Conservation (phyloP, 2,797 vertebrate species). For the Trichosurus vulpecula region DNA sequence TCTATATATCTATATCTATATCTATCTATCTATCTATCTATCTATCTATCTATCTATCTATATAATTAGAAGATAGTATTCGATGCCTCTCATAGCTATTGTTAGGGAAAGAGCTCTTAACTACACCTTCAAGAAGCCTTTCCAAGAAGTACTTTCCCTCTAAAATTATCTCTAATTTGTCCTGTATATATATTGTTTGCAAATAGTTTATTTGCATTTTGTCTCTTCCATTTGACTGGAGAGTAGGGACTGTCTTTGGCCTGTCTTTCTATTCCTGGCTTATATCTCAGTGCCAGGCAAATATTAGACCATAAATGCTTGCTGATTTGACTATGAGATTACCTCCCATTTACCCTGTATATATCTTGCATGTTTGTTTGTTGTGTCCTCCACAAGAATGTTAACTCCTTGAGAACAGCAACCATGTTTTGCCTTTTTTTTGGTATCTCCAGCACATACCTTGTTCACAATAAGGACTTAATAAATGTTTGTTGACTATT, state of each 20-base stretch:
- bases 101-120: not conserved
- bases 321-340: not conserved
- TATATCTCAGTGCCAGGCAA: not conserved
- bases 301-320: not conserved
- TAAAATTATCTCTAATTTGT: not conserved
- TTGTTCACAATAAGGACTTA: not conserved
- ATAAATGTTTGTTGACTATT: not conserved
- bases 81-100: not conserved
- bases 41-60: no score
- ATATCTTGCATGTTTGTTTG: not conserved
- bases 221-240: not conserved
- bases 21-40: no score
- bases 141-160: not conserved
- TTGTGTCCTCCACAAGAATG: not conserved
- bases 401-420: not conserved
- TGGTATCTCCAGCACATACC: not conserved
- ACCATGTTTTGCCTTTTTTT: not conserved
- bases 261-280: not conserved
- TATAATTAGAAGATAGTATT: not conserved
- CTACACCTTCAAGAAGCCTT: not conserved
- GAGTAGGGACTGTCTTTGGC: not conserved
- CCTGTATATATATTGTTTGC: not conserved
- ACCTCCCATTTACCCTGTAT: not conserved
- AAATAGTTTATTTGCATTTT: not conserved
- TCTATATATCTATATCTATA: no score